Evolutionary conservation across 2,113 vertebrate species (phyloP).

Genomic region (Odocoileus virginianus): DNA sequence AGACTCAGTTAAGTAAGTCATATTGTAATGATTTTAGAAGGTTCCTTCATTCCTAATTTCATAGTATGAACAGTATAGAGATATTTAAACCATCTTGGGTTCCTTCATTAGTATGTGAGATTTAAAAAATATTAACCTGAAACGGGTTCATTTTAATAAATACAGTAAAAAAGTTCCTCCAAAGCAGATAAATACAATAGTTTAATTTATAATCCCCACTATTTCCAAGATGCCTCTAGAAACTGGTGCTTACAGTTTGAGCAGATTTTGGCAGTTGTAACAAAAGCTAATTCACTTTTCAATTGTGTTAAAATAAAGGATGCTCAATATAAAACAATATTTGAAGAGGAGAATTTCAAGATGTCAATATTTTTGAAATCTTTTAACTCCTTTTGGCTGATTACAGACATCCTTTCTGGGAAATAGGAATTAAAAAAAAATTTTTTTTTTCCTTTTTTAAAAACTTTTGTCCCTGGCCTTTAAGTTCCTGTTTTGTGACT

Average conservation of each 20-base stretch:
- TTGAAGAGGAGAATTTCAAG: constrained; percentile 39
- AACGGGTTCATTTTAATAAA: neutral
- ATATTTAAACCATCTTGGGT: neutral
- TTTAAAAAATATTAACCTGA: neutral
- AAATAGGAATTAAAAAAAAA: constrained; percentile 35
- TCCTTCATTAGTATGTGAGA: neutral
- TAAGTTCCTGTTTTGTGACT: constrained; percentile 57
- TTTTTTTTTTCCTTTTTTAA: neutral
- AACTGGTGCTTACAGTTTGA: neutral
- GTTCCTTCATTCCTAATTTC: neutral
- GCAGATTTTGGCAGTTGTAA: constrained; percentile 17
- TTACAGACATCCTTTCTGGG: constrained; percentile 55
- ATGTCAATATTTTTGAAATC: constrained; percentile 47
- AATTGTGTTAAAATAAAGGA: neutral
- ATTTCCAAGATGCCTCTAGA: neutral
- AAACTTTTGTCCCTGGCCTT: constrained; percentile 41
- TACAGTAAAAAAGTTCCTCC: neutral
- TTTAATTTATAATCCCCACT: neutral
- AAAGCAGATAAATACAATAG: neutral
- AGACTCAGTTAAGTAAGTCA: neutral
- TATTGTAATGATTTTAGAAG: neutral
- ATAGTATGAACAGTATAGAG: neutral
- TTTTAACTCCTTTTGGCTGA: constrained; percentile 9
- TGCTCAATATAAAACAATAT: neutral
- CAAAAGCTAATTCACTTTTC: neutral